These are phyloP conservation scores for Bos javanicus DNA, from an alignment of 2,113 vertebrate species.

Conservation along the genomic window DNA sequence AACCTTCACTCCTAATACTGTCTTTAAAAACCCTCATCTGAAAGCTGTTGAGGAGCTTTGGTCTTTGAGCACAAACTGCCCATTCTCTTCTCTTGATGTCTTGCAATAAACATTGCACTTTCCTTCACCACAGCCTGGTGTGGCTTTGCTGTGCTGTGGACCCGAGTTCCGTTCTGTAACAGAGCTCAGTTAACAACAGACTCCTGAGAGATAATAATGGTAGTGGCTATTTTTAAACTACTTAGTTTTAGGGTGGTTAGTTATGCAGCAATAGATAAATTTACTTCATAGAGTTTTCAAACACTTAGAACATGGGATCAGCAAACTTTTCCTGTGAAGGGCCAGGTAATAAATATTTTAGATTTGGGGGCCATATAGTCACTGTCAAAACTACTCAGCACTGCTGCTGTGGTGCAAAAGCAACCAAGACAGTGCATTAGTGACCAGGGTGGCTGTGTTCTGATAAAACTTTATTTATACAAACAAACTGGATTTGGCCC, in stretches of 20 bases:
- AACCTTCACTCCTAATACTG: background rate
- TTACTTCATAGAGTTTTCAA: background rate
- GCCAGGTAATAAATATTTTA: background rate
- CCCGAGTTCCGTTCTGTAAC: fast-evolving
- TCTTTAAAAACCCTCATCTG: background rate
- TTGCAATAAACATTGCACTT: background rate
- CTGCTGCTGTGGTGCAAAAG: background rate
- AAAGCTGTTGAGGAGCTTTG: background rate
- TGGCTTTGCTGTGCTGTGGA: background rate
- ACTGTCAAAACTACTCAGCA: background rate
- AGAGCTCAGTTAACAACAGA: background rate
- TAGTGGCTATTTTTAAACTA: background rate
- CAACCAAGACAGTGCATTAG: background rate
- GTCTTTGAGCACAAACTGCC: background rate
- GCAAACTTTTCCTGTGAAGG: background rate
- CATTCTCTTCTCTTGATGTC: background rate
- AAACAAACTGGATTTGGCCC: background rate
- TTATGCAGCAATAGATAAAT: background rate
- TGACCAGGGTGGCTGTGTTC: background rate
- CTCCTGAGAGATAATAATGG: background rate
- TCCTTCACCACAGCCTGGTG: background rate
- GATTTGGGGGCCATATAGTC: background rate
- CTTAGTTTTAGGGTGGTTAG: background rate
- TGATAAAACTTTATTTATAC: conserved; percentile 7
- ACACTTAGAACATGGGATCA: background rate